Percentiles rank a stretch among this genome's conserved stretches.
phyloP scores from a whole-genome alignment of 2,888 invertebrate species.

The Xestia sexstrigata region DNA sequence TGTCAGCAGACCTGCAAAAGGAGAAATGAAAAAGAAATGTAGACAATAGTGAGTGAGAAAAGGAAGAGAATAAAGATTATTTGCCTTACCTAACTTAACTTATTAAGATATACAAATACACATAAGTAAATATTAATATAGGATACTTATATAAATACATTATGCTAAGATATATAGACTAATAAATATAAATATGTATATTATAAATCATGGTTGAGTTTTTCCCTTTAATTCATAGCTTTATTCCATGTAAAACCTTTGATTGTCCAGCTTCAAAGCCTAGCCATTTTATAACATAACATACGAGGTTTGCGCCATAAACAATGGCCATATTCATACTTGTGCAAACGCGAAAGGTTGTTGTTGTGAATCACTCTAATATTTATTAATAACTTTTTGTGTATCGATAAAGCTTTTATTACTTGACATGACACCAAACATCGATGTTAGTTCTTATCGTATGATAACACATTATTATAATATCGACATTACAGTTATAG shows the following conservation, averaged over 20 bases:
- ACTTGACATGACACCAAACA: constrained; percentile 39
- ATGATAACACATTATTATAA: not conserved
- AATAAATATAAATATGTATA: too few species aligned
- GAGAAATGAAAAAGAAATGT: too few species aligned
- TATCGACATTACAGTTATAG: not conserved
- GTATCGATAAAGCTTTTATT: constrained; percentile 61
- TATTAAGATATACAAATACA: too few species aligned
- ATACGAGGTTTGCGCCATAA: constrained; percentile 14
- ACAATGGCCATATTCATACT: constrained; percentile 22
- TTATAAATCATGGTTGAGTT: too few species aligned
- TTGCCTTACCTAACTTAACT: too few species aligned
- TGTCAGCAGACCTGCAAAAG: too few species aligned
- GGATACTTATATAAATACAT: too few species aligned
- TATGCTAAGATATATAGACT: too few species aligned
- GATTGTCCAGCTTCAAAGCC: not conserved
- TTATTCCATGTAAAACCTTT: constrained; percentile 12
- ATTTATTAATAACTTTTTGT: constrained; percentile 64
- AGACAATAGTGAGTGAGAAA: too few species aligned
- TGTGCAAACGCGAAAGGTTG: constrained; percentile 26
- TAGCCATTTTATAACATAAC: constrained; percentile 13
- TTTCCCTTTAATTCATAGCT: not conserved
- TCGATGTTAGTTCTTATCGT: constrained; percentile 66
- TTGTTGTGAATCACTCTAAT: constrained; percentile 58
- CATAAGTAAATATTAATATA: too few species aligned
- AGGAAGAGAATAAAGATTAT: too few species aligned